Evolutionary conservation across 2,888 invertebrate genomes (phyloP), one percentile per base, ranked within the genome.

Genomic region (Orchesella flavescens): DNA sequence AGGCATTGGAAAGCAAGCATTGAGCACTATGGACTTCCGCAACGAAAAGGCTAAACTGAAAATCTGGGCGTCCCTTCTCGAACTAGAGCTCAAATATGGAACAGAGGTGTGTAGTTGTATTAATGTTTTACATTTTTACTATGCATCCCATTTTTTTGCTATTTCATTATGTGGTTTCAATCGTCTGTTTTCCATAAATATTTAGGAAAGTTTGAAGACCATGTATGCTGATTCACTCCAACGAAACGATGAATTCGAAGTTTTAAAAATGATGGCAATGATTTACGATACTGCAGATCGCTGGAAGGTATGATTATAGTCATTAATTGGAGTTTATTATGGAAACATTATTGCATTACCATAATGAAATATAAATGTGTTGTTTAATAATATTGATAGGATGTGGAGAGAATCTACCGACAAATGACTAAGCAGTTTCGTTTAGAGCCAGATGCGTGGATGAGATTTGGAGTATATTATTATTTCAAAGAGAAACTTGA

Each of bases 71-170:
- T 96, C 96, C 0, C 92, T 95, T 89, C 90, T 99, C 84, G 97
- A 97, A 91, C 91, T 98, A 81, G 99, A 99, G 90, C 94, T 95
- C 87, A 91, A 94, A 85, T 97, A 95, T 90, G 98, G 97, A 1
- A 94, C 93, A 1, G 92, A 93, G 90, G 93, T 93, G 89, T 89
- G 89, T n/a, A 34, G 2, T 34, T 2, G 34, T 7, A 34, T 34
- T 4, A 34, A 4, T 4, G 34, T 34, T 34, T 34, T 34, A 34
- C 3, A 34, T 34, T 34, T 34, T 34, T 4, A 34, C 7, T 2
- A 34, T 7, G 7, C 34, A 34, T 34, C n/a, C n/a, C n/a, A n/a
- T n/a, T n/a, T n/a, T n/a, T n/a, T 2, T 34, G 34, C 34, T 63
- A 15, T 49, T 66, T n/a, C n/a, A n/a, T n/a, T n/a, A n/a, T n/a